Conservation (phyloP, 1,140 invertebrate species). For the Trichonephila clavata region DNA sequence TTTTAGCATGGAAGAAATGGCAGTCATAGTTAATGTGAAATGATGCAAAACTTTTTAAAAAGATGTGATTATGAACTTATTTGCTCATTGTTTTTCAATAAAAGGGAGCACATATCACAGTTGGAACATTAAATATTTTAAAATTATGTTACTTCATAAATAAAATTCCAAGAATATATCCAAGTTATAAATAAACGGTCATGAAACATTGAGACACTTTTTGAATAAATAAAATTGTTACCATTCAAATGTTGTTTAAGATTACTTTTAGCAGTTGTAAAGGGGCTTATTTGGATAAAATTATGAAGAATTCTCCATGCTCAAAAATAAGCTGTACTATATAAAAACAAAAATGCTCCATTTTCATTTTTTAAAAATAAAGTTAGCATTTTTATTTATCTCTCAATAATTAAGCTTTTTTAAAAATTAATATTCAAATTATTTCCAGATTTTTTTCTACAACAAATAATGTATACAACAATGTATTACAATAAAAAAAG, state of each 20-base stretch:
- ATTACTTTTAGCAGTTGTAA: neutral
- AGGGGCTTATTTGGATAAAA: too few species aligned
- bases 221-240: constrained; percentile 32
- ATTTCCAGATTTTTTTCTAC: too few species aligned
- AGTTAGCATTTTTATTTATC: too few species aligned
- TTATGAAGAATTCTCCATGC: too few species aligned
- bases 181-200: neutral
- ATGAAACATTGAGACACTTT: neutral
- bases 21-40: constrained; percentile 22
- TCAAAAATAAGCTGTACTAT: too few species aligned
- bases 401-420: too few species aligned
- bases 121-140: constrained; percentile 62
- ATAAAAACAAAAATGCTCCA: too few species aligned
- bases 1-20: constrained; percentile 22
- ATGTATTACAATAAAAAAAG: too few species aligned
- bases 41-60: constrained; percentile 34
- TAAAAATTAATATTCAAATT: too few species aligned
- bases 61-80: constrained; percentile 44
- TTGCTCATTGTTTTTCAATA: constrained; percentile 44
- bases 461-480: too few species aligned
- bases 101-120: constrained; percentile 71
- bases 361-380: too few species aligned
- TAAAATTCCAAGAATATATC: constrained; percentile 8
- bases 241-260: constrained; percentile 9
- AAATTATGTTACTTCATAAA: constrained; percentile 40